Evolutionary conservation across 2,113 vertebrate species (phyloP).

Genomic region (Mesembrinibis cayennensis): DNA sequence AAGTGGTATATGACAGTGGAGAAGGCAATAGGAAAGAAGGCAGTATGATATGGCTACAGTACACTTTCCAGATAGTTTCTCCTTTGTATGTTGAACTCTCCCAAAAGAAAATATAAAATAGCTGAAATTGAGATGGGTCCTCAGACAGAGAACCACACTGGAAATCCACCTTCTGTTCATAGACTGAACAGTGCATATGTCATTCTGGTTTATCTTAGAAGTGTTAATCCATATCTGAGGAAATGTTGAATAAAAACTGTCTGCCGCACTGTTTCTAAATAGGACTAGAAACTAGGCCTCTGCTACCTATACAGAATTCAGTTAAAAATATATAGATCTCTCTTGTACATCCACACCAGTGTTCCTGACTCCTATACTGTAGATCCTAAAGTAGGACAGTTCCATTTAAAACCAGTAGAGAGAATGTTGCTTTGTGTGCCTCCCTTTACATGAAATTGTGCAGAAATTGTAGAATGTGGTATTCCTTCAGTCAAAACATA

Average conservation of each 20-base stretch:
- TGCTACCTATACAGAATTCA: not conserved
- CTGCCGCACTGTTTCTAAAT: not conserved
- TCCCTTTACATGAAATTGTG: not conserved
- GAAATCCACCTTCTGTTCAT: not conserved
- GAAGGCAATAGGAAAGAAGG: not conserved
- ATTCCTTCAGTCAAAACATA: not conserved
- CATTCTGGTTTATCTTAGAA: not conserved
- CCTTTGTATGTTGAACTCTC: not conserved
- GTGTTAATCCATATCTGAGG: not conserved
- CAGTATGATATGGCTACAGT: not conserved
- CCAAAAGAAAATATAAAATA: not conserved
- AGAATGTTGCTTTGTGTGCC: not conserved
- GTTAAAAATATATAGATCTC: not conserved
- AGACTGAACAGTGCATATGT: fast-evolving
- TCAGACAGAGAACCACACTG: not conserved
- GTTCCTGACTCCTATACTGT: not conserved
- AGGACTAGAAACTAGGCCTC: not conserved
- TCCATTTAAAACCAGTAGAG: not conserved
- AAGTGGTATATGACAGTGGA: not conserved
- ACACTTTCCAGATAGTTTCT: not conserved
- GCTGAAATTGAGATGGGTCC: not conserved
- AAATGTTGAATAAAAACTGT: not conserved
- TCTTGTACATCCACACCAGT: not conserved
- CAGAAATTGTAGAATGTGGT: not conserved
- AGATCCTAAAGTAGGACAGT: not conserved